Percentiles rank a stretch among this genome's conserved stretches.
Conservation (phyloP, 2,113 vertebrate species). For the Ptyas mucosa region DNA sequence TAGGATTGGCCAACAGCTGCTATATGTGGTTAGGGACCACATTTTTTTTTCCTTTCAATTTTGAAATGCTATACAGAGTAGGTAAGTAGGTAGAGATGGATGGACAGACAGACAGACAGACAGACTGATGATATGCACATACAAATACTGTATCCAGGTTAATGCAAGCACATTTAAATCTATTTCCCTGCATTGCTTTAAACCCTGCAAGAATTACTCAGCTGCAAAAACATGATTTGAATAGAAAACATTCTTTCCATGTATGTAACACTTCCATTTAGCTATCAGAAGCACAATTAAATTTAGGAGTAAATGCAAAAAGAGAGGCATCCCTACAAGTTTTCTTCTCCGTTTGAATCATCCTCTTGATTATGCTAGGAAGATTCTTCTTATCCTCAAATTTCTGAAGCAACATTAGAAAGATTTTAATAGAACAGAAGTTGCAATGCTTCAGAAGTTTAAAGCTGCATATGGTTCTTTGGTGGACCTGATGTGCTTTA, state of each 20-base stretch:
- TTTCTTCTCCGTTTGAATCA: not conserved
- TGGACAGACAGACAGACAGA: not conserved
- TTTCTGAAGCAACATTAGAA: not conserved
- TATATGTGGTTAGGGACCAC: no score
- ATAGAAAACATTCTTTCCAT: not conserved
- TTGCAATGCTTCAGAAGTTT: not conserved
- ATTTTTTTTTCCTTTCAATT: no score
- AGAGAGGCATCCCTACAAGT: not conserved
- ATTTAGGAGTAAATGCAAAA: not conserved
- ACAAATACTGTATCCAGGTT: not conserved
- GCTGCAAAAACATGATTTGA: not conserved
- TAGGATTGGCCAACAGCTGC: no score
- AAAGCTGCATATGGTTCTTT: not conserved
- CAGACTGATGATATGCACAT: not conserved
- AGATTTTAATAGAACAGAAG: not conserved
- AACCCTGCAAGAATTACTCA: not conserved
- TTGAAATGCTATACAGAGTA: not conserved
- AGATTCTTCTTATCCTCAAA: not conserved
- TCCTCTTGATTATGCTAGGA: not conserved
- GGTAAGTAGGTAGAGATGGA: no score
- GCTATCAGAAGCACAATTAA: not conserved
- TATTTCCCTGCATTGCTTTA: not conserved
- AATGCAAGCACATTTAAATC: not conserved
- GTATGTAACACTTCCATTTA: not conserved
- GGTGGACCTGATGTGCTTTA: not conserved